Evolutionary conservation across 2,113 vertebrate genomes (phyloP), one percentile per base, ranked within the genome.

Genomic region (Brienomyrus longianalis): DNA sequence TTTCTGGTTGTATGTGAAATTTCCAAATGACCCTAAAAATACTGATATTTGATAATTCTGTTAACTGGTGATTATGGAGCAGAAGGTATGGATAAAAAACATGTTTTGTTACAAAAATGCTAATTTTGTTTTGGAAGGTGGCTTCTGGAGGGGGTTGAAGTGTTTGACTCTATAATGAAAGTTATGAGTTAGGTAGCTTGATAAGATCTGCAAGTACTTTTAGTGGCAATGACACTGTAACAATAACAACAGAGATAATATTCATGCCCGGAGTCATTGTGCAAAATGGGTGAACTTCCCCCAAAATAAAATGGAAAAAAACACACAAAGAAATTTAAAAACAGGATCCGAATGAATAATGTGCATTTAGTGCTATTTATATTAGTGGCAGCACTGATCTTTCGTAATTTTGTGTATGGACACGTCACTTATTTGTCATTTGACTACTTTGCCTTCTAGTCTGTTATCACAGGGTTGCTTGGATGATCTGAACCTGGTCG

Each of bases 221-320:
- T 91, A 90, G 88, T 93, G 91, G 93, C 87, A n/a, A 90, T 51
- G n/a, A 90, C 89, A 91, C 92, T 91, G 89, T 89, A 93, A 92
- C 92, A 91, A 93, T 94, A 93, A 94, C 93, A 95, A 95, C 95
- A 93, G 93, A 92, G 91, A 39, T 39, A 93, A 94, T 87, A 89
- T 90, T 91, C 90, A 91, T 92, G 93, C 94, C 94, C 91, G 90
- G 17, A 90, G 35, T 94, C 93, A 95, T 93, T 95, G 94, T 93
- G 91, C 27, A 52, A 17, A n/a, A 93, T 88, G 93, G 92, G 94
- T 52, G 47, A n/a, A 86, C 13, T 52, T 52, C 23, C 51, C 23
- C 10, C 31, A 48, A 94, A 92, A 91, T 88, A 88, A 91, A 92
- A 86, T 27, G 35, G 94, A 21, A 21, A 52, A 13, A 48, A 47